Percentiles rank a stretch among this genome's conserved stretches.
These are phyloP conservation scores for Trissolcus basalis DNA, from an alignment of 1,140 invertebrate genomes.

Conservation along the genomic window DNA sequence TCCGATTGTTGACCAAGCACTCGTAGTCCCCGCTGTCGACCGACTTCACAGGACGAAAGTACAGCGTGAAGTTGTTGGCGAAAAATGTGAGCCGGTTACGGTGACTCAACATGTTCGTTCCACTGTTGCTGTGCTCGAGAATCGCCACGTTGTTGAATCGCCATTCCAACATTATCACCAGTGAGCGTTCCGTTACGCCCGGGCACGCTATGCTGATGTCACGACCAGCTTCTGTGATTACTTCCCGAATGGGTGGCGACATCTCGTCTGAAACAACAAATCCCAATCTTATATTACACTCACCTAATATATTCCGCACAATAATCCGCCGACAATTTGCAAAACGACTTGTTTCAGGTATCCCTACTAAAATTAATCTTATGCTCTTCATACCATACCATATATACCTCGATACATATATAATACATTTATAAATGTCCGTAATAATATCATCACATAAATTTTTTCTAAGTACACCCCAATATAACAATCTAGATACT, in stretches of 20 bases:
- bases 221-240: slow-evolving; percentile 80
- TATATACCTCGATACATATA: too few relatives aligned
- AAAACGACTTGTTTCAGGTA: too few relatives aligned
- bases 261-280: slow-evolving; percentile 73
- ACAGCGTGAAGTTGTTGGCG: slow-evolving; percentile 80
- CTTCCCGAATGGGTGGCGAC: slow-evolving; percentile 76
- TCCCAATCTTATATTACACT: too few relatives aligned
- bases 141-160: slow-evolving; percentile 72
- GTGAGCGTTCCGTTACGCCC: slow-evolving; percentile 80
- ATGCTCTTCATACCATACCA: too few relatives aligned
- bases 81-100: slow-evolving; percentile 78
- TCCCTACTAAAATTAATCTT: too few relatives aligned
- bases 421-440: too few relatives aligned
- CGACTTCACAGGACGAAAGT: slow-evolving; percentile 79
- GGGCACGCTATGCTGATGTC: slow-evolving; percentile 81
- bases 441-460: too few relatives aligned
- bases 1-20: slow-evolving; percentile 82
- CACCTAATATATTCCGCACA: too few relatives aligned
- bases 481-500: too few relatives aligned
- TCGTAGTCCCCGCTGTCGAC: slow-evolving; percentile 81
- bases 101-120: slow-evolving; percentile 77
- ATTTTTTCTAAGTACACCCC: too few relatives aligned
- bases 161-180: slow-evolving; percentile 81
- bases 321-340: too few relatives aligned
- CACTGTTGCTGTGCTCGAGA: slow-evolving; percentile 77